Base-by-base conservation (phyloP, 2,888 invertebrate genomes). In the Neocrepidodera transversa region DNA sequence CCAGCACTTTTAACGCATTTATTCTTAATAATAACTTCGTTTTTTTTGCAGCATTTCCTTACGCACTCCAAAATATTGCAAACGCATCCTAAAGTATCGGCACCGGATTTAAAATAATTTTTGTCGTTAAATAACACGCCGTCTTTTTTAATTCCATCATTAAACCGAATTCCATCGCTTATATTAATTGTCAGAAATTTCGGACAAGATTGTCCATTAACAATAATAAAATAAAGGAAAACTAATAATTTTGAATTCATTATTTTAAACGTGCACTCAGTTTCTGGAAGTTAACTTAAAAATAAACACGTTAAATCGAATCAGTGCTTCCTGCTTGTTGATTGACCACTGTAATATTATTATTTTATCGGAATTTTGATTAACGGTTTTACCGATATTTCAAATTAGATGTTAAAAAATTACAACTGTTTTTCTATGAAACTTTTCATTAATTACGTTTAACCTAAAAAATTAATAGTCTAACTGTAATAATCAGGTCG, bases 1-100 rank as follows among this genome's bases (percentile, higher is more conserved):
- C 49, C 49, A 10, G 30, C 23, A 8, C 17, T 54, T 7, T 2
- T 4, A 5, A 48, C 23, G 8, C 57, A 63, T 11, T 35, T 16
- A 16, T 14, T 57, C 5, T 45, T 50, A 7, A 16, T 18, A 11
- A 62, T 42, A 20, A 48, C 23, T 40, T 55, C 17, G 16, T 60
- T 50, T 14, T 50, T 38, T 16, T 62, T 58, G 17, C 68, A 68
- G 47, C 69, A 69, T 49, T 68, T 68, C 43, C 66, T 59, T 17
- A 68, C 20, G 20, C 69, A 69, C 7, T 28, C 58, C 49, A 38
- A 58, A 8, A 63, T 32, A 13, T 60, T 36, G 38, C 64, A 66
- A 7, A 64, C 47, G 26, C 66, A 66, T 6, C 64, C 63, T 32
- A 53, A 62, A 6, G 43, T 43, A 1, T 43, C 28, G 20, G 53